Conservation (phyloP, 2,888 invertebrate species). For the Ophion obscuratus region DNA sequence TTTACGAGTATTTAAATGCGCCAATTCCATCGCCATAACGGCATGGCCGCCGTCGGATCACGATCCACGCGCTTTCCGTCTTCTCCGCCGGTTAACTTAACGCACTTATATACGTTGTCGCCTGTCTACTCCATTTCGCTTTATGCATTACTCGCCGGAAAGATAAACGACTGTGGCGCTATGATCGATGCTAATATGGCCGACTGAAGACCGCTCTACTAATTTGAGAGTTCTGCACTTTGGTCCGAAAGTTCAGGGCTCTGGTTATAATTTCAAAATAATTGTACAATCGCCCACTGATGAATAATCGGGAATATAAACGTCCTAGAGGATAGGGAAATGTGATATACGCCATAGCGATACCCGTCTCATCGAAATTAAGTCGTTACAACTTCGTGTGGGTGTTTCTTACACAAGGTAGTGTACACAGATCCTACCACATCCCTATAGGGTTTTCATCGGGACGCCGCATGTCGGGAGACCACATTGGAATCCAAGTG, state of each 20-base stretch:
- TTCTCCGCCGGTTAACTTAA: slow-evolving; percentile 61
- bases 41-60: slow-evolving; percentile 78
- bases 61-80: slow-evolving; percentile 68
- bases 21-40: slow-evolving; percentile 70
- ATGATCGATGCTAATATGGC: slow-evolving; percentile 54
- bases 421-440: too few species aligned
- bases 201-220: slow-evolving; percentile 17
- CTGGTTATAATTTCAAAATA: background rate
- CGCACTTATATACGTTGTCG: slow-evolving; percentile 55
- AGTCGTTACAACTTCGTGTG: too few species aligned
- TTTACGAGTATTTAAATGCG: slow-evolving; percentile 74
- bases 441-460: too few species aligned
- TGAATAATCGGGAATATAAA: background rate
- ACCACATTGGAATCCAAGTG: too few species aligned
- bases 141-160: slow-evolving; percentile 16
- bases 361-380: too few species aligned
- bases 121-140: slow-evolving; percentile 31
- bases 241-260: background rate
- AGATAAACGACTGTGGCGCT: slow-evolving; percentile 50
- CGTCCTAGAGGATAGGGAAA: background rate
- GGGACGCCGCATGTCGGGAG: too few species aligned
- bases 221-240: slow-evolving; percentile 12
- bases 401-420: too few species aligned
- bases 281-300: background rate
- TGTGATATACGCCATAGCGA: background rate